phyloP scores from a whole-genome alignment of 2,888 invertebrate genomes.

The Sinhomidia bicolor region DNA sequence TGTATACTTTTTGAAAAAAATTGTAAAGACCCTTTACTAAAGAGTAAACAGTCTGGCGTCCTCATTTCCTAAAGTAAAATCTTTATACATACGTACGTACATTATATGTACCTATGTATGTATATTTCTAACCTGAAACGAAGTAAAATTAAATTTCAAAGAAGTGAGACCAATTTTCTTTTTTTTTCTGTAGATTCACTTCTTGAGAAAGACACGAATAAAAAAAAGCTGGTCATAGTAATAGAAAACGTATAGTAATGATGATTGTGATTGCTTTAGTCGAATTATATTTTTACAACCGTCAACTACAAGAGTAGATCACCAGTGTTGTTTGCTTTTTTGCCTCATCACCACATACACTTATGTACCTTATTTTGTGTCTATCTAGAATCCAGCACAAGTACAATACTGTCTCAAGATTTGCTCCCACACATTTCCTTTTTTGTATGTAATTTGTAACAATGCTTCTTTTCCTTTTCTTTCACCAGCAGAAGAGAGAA shows the following conservation, averaged over 20 bases:
- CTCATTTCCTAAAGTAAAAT: neutral
- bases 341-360: neutral
- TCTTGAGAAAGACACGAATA: neutral
- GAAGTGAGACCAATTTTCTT: neutral
- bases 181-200: neutral
- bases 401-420: neutral
- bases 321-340: neutral
- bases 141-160: neutral
- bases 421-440: slow-evolving; percentile 44
- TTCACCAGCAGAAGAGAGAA: neutral
- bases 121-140: neutral
- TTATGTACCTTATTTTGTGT: neutral
- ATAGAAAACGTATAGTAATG: neutral
- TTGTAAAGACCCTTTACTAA: too few relatives aligned
- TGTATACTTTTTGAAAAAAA: too few relatives aligned
- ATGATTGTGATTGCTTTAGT: neutral
- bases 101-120: neutral
- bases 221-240: too few relatives aligned
- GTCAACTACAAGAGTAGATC: neutral
- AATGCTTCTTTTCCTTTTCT: neutral
- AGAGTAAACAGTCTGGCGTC: too few relatives aligned
- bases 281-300: neutral
- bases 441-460: neutral
- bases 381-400: neutral
- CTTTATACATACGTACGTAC: neutral